phyloP scores from a whole-genome alignment of 2,113 vertebrate species.

The Rhinogobius similis region DNA sequence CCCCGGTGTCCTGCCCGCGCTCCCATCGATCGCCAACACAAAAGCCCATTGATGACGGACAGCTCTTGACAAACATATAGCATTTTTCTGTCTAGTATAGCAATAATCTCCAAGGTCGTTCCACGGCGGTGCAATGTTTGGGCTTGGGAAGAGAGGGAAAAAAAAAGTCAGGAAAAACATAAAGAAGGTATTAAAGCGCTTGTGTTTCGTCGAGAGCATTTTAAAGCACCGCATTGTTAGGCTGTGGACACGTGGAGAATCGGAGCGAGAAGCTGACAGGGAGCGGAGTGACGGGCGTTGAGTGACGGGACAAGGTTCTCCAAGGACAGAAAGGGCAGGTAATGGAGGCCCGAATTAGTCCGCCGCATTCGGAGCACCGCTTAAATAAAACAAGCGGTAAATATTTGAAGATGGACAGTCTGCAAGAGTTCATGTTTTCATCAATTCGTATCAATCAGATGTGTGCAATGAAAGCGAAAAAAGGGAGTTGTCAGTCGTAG shows the following conservation, averaged over 20 bases:
- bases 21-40: conserved; percentile 77
- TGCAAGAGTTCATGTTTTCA: background rate
- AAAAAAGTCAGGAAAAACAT: conserved; percentile 11
- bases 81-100: conserved; percentile 77
- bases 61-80: conserved; percentile 77
- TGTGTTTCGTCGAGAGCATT: conserved; percentile 45
- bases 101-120: conserved; percentile 79
- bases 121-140: conserved; percentile 19
- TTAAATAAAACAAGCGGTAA: conserved; percentile 13
- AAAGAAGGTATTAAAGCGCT: background rate
- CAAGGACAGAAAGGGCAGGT: conserved; percentile 39
- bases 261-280: conserved; percentile 52
- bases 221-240: conserved; percentile 67
- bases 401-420: background rate
- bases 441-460: background rate
- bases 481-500: background rate
- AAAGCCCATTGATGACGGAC: conserved; percentile 78
- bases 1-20: conserved; percentile 60
- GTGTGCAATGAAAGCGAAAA: background rate
- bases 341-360: conserved; percentile 31
- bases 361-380: conserved; percentile 13
- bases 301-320: conserved; percentile 38
- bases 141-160: background rate
- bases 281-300: conserved; percentile 43
- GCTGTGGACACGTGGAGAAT: conserved; percentile 44